Base-by-base conservation (phyloP, 2,888 invertebrate genomes). In the Anthrax anthrax region DNA sequence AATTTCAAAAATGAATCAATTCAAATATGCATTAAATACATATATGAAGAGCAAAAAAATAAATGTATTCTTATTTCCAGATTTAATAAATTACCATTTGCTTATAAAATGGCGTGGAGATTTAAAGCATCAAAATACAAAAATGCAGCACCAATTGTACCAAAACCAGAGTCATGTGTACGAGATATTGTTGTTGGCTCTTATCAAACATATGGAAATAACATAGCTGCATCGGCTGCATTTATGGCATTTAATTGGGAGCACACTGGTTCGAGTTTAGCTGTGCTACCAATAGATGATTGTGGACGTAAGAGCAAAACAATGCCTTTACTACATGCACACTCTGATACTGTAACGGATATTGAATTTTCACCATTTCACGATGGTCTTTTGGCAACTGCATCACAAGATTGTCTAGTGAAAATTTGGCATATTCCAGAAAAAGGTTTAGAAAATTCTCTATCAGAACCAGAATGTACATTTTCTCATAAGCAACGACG, bases 121-220 rank as follows among this genome's bases (percentile, higher is more conserved):
- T 95, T 95, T 72, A 94, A 95, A 76, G 90, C 91, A 65, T 94
- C 94, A 52, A 96, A 96, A 71, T 96, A 90, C 71, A 96, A 95
- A 78, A 96, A 96, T 82, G 91, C 95, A 53, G 85, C 90, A 56
- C 92, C 95, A 39, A 91, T 92, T 61, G 84, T 91, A 60, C 92
- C 94, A 37, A 95, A 94, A 66, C 90, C 91, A 50, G 94, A 95
- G 74, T 84, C 86, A 65, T 81, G 72, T 54, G 78, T 87, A 55
- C 78, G 88, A 55, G 94, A 94, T 65, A 79, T 96, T 56, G 84
- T 83, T 59, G 88, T 94, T 49, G 92, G 91, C 27, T 90, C 88
- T 32, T 87, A 94, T 68, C 89, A 90, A 64, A 91, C 91, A 17
- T 91, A 87, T 71, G 92, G 95, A 49, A 94, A 94, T 68, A 94